Percentiles rank a stretch among this genome's conserved stretches.
These are phyloP conservation scores for Spodoptera exigua DNA, from an alignment of 2,888 invertebrate genomes.

Conservation along the genomic window DNA sequence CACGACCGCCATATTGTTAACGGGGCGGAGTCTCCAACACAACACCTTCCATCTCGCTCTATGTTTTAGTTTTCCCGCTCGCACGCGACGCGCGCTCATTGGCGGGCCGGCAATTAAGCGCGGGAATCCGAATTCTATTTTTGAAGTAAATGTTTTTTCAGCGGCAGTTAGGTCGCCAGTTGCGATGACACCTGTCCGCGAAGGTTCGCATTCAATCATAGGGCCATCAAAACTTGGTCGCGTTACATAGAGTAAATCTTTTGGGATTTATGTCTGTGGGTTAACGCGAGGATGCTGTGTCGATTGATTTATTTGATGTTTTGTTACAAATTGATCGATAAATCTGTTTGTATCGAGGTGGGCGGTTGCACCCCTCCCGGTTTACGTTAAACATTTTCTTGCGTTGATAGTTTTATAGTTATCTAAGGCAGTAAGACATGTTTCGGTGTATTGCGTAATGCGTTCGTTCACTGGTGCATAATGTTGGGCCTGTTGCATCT, in stretches of 20 bases:
- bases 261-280: conserved; percentile 79
- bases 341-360: conserved; percentile 72
- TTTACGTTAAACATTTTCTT: conserved; percentile 55
- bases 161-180: conserved; percentile 73
- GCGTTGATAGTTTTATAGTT: conserved; percentile 68
- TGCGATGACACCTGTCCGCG: conserved; percentile 76
- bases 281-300: conserved; percentile 79
- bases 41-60: conserved; percentile 71
- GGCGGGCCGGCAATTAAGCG: conserved; percentile 87
- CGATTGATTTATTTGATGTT: conserved; percentile 85
- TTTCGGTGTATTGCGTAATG: conserved; percentile 32
- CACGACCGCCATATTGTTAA: conserved; percentile 91
- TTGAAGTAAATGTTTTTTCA: conserved; percentile 87
- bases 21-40: conserved; percentile 86
- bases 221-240: conserved; percentile 69
- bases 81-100: conserved; percentile 80
- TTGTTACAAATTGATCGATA: conserved; percentile 77
- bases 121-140: conserved; percentile 89
- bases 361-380: conserved; percentile 66
- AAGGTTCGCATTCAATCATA: conserved; percentile 53
- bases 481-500: too few species aligned
- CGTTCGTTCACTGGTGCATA: conserved; percentile 19
- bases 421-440: conserved; percentile 39
- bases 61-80: conserved; percentile 72
- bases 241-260: conserved; percentile 81